A percentile compares a stretch with the other conserved stretches of the same genome.
Conservation (phyloP, 2,113 vertebrate species). For the Corynorhinus townsendii region DNA sequence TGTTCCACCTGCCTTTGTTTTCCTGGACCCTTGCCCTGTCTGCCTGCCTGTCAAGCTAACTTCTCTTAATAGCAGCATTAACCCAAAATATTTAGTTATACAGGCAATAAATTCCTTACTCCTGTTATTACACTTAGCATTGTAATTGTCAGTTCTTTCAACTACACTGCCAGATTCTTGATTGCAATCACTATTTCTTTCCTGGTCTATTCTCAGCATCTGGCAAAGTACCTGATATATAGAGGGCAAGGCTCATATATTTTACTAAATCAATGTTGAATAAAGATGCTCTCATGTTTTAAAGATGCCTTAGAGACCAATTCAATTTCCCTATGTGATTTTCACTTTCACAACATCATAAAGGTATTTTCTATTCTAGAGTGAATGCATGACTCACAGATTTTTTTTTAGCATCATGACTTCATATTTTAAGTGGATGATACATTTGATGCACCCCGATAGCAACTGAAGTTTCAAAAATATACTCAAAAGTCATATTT, state of each 20-base stretch:
- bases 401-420: not conserved
- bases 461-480: conserved; percentile 48
- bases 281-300: conserved; percentile 13
- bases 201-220: not conserved
- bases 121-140: not conserved
- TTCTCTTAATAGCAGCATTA: not conserved
- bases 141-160: not conserved
- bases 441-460: not conserved
- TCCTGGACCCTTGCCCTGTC: too few species aligned
- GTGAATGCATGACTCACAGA: conserved; percentile 27
- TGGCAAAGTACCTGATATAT: not conserved
- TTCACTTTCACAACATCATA: conserved; percentile 8
- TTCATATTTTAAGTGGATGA: conserved; percentile 43
- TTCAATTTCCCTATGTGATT: conserved; percentile 19
- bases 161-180: not conserved
- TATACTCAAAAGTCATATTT: not conserved
- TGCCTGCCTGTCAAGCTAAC: too few species aligned
- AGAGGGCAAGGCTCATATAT: not conserved
- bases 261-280: not conserved
- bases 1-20: too few species aligned
- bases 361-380: conserved; percentile 1
- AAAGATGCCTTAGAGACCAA: not conserved
- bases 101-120: not conserved
- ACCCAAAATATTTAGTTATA: not conserved
- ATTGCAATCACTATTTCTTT: not conserved